Evolutionary conservation across 2,113 vertebrate genomes (phyloP), one percentile per base, ranked within the genome.

Genomic region (Chionis minor): DNA sequence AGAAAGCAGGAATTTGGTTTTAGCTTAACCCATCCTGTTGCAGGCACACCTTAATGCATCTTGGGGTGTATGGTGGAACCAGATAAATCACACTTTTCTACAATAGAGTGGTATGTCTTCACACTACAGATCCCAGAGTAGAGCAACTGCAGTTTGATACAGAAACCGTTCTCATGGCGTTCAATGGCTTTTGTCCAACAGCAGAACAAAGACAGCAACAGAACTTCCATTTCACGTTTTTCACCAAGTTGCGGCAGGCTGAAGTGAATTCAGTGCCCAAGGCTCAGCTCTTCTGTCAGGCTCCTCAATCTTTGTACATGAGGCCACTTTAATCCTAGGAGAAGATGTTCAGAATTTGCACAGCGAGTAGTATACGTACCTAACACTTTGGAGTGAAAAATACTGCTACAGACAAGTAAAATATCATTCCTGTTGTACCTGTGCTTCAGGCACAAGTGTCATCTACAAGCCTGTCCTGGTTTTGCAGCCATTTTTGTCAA

Each of bases 181-280:
- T 86, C 65, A 1, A 35, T 94, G 95, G 78, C 81, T 21, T 58
- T 73, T 54, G 79, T 95, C 90, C 93, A 97, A 70, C 81, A 92
- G 85, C 82, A 88, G 85, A 96, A 95, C 96, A 96, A 96, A 96
- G 93, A 49, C 73, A 62, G 85, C 4, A 4, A 61, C 71, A 82
- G 28, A 91, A 85, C 58, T 92, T 92, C 79, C 94, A 88, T 85
- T 69, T 77, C 69, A 44, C 0, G 1, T 91, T 92, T 96, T 73
- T 86, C 55, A 91, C 74, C 58, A 78, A 88, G 86, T 17, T 1
- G 19, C 0, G 1, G 71, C 81, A 90, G 71, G 23, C 30, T 6
- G 42, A 86, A 58, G 78, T 8, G 3, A 70, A 54, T 80, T 73
- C 30, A 56, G 40, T 9, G 14, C 61, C 54, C 24, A 3, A 27